Evolutionary conservation across 2,888 invertebrate species (phyloP), one percentile per base, ranked within the genome.

Genomic region (Cephonodes hylas): DNA sequence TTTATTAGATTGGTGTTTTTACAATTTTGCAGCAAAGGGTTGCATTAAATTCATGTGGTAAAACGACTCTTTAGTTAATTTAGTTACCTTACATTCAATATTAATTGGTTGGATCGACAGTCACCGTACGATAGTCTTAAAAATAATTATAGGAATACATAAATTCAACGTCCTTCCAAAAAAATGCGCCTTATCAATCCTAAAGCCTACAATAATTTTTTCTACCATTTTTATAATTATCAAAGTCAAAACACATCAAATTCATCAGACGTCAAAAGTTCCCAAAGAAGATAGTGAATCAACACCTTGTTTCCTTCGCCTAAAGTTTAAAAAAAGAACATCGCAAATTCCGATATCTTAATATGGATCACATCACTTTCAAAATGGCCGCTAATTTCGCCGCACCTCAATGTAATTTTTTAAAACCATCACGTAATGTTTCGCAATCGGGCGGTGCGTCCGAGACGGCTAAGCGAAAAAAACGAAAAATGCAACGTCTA

Each of bases 361-460:
- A 15, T 42, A 23, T 67, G 59, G 48, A 61, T 10, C 18, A 42
- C 58, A 61, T 27, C 34, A 38, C 44, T 58, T 48, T 18, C 18
- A 68, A 70, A 60, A 61, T 66, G 31, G 62, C 58, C 61, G 66
- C 71, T 79, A 77, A 84, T 84, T 83, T 73, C 60, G 74, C 77
- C 77, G 76, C 76, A 79, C 75, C 74, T 77, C 68, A 74, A 75
- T 59, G 64, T 71, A 72, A 79, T 65, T 59, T 68, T 62, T 69
- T 71, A 72, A 65, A 74, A 38, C 38, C 70, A 75, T 77, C 76
- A 79, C 75, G 76, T 69, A 74, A 64, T 74, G 63, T 76, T 82
- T 76, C 73, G 69, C 75, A 72, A 79, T 77, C 71, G 76, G 60
- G 63, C 45, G 59, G 22, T 57, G 72, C 69, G 68, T 72, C 70